Evolutionary conservation across 2,888 invertebrate species (phyloP), one percentile per base, ranked within the genome.

Genomic region (Diarsia rubi): DNA sequence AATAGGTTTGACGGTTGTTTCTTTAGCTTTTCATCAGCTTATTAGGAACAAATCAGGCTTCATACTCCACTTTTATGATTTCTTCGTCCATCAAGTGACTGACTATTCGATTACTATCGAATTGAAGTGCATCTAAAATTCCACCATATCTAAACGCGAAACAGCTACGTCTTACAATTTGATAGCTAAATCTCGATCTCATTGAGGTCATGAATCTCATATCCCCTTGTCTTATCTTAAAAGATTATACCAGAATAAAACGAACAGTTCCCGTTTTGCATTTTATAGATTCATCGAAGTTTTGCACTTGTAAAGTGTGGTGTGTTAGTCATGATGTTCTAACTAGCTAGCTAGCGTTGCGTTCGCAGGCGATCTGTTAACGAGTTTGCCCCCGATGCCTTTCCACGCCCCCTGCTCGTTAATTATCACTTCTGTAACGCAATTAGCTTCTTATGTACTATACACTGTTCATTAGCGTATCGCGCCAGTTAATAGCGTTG

Each of bases 321-420:
- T 69, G 87, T 73, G 77, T 94, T 93, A 94, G 93, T 95, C 93
- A 94, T 83, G 78, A 78, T 87, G 77, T 79, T 74, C 75, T 77
- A 76, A 75, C 82, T 75, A 86, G 86, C 85, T n/a, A 62, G 37
- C 62, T 62, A 62, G 14, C 42, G 62, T 62, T 42, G n/a, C n/a
- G 86, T 75, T 81, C 87, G 86, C 90, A 88, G 88, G 87, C 89
- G 84, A 91, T 94, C 94, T 85, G 90, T 95, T 95, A 93, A 87
- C 95, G 88, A 82, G 78, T 78, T 79, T 85, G 86, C 89, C 86
- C 83, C 81, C 85, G 88, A 85, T 86, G 85, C 83, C 91, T 90
- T 92, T 94, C 94, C 91, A 89, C 95, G 88, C 92, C 90, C 91
- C 89, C 83, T 81, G 83, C 88, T 82, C 91, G 93, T 94, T 95